phyloP scores from a whole-genome alignment of 1,140 invertebrate genomes.

The Diabrotica undecimpunctata region DNA sequence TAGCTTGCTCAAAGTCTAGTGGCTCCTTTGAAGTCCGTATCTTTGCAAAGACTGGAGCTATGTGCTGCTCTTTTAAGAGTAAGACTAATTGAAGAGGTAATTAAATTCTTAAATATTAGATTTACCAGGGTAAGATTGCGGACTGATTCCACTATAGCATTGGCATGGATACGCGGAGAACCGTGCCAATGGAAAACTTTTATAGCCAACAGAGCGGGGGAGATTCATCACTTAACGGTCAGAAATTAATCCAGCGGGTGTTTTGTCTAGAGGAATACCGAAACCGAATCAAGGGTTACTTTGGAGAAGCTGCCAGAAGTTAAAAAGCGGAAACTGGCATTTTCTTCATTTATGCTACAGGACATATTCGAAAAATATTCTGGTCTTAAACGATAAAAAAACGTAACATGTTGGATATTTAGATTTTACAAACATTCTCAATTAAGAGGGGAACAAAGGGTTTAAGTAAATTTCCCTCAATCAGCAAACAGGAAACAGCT shows the following conservation, averaged over 20 bases:
- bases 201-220: slow-evolving; percentile 19
- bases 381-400: too few relatives aligned
- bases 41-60: too few relatives aligned
- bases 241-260: slow-evolving; percentile 21
- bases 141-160: slow-evolving; percentile 12
- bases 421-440: slow-evolving; percentile 14
- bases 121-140: too few relatives aligned
- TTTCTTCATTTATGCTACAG: slow-evolving; percentile 6
- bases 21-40: too few relatives aligned
- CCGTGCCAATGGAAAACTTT: slow-evolving; percentile 36
- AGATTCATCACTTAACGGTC: slow-evolving; percentile 17
- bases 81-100: too few relatives aligned
- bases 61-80: too few relatives aligned
- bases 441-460: slow-evolving; percentile 13
- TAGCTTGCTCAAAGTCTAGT: too few relatives aligned
- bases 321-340: background rate
- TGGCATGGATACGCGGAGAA: slow-evolving; percentile 31
- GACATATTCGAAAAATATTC: too few relatives aligned
- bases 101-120: too few relatives aligned
- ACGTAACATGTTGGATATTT: too few relatives aligned
- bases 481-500: background rate
- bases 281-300: background rate
- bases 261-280: slow-evolving; percentile 3
- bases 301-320: background rate
- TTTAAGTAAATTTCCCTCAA: background rate